These are phyloP conservation scores for Formicarius rufipectus DNA, from an alignment of 2,113 vertebrate species.

Conservation along the genomic window DNA sequence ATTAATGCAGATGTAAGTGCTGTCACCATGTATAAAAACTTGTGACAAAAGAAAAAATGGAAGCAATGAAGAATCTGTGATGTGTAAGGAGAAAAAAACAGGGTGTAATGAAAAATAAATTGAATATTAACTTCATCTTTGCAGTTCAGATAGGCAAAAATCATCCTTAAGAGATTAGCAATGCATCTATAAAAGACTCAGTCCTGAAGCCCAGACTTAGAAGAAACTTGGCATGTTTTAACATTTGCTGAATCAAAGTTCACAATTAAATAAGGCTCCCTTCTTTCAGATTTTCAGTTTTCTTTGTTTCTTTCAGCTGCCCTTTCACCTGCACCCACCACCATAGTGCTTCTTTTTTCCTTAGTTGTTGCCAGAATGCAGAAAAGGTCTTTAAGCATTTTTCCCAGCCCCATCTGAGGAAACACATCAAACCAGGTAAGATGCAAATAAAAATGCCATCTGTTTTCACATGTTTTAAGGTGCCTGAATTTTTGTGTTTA, in stretches of 20 bases:
- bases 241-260: background rate
- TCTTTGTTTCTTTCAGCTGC: background rate
- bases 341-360: background rate
- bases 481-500: background rate
- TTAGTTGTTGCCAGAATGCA: background rate
- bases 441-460: slow-evolving; percentile 47
- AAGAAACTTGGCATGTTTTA: background rate
- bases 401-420: background rate
- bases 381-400: background rate
- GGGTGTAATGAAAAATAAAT: background rate
- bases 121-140: background rate
- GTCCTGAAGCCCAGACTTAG: background rate
- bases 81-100: background rate
- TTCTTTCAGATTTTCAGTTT: background rate
- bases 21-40: background rate
- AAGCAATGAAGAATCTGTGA: background rate
- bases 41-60: background rate
- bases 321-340: background rate
- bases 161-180: background rate
- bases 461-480: slow-evolving; percentile 15
- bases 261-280: background rate
- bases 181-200: background rate
- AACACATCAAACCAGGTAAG: slow-evolving; percentile 4
- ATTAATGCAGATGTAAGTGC: background rate
- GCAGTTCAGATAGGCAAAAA: background rate